Conservation (phyloP, 1,140 invertebrate genomes). For the Holotrichia oblita region DNA sequence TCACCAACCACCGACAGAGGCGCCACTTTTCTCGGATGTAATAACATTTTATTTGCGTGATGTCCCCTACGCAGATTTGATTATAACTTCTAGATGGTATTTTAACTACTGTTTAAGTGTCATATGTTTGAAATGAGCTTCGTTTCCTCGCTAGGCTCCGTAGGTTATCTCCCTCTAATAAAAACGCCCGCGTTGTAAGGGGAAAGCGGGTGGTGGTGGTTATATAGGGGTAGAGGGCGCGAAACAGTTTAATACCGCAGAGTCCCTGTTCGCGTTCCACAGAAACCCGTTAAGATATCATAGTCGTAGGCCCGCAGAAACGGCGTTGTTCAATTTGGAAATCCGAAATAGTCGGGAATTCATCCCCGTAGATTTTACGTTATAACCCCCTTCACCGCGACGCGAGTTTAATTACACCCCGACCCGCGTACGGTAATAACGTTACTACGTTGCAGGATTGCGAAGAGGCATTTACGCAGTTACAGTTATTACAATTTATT, state of each 20-base stretch:
- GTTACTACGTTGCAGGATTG: neutral
- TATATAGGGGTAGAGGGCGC: too few species aligned
- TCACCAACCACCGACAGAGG: neutral
- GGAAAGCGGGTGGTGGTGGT: too few species aligned
- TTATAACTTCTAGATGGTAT: conserved; percentile 21
- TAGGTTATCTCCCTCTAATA: neutral
- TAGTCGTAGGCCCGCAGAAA: neutral
- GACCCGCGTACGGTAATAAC: neutral
- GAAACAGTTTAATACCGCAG: too few species aligned
- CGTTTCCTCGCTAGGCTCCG: neutral
- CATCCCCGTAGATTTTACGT: neutral
- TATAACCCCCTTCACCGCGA: too few species aligned
- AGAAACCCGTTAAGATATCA: neutral
- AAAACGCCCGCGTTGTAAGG: neutral
- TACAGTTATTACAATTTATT: neutral
- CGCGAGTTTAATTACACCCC: neutral
- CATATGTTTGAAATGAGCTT: neutral
- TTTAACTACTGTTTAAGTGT: conserved; percentile 4
- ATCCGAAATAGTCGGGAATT: neutral
- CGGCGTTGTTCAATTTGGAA: neutral
- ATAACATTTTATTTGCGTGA: neutral
- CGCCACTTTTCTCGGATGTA: neutral
- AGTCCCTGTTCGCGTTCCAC: neutral
- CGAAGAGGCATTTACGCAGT: neutral
- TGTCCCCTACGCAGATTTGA: too few species aligned